phyloP scores from a whole-genome alignment of 2,888 invertebrate genomes.

The Lycophotia porphyrea region DNA sequence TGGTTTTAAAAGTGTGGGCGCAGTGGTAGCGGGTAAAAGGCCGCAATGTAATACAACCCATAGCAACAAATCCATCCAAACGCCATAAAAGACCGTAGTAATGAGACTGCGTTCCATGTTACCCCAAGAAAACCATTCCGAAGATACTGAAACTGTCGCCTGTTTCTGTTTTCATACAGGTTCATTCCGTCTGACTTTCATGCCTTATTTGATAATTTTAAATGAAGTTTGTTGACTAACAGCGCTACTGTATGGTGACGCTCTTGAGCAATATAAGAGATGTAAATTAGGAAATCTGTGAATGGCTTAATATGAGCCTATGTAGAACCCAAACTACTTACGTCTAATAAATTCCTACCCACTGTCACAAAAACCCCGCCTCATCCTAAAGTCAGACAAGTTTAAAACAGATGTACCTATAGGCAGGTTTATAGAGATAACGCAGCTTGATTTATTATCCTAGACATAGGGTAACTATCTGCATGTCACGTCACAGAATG shows the following conservation, averaged over 20 bases:
- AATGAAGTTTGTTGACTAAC: not conserved
- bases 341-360: not conserved
- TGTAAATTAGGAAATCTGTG: not conserved
- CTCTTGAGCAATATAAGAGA: not conserved
- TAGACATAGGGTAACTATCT: conserved; percentile 22
- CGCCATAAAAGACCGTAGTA: not conserved
- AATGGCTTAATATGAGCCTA: not conserved
- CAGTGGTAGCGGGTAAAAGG: conserved; percentile 12
- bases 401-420: conserved; percentile 59
- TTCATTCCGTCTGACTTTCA: not conserved
- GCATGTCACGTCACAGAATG: conserved; percentile 47
- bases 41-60: not conserved
- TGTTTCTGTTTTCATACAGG: not conserved
- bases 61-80: not conserved
- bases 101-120: not conserved
- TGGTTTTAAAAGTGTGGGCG: not conserved
- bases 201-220: not conserved
- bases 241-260: not conserved
- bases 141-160: not conserved
- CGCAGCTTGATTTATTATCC: conserved; percentile 54
- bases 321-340: not conserved
- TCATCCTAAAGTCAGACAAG: conserved; percentile 38
- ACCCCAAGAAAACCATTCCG: not conserved
- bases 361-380: conserved; percentile 10
- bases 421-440: conserved; percentile 64